Base-by-base conservation (phyloP, 1,140 invertebrate genomes). In the Drosophila mojavensis region DNA sequence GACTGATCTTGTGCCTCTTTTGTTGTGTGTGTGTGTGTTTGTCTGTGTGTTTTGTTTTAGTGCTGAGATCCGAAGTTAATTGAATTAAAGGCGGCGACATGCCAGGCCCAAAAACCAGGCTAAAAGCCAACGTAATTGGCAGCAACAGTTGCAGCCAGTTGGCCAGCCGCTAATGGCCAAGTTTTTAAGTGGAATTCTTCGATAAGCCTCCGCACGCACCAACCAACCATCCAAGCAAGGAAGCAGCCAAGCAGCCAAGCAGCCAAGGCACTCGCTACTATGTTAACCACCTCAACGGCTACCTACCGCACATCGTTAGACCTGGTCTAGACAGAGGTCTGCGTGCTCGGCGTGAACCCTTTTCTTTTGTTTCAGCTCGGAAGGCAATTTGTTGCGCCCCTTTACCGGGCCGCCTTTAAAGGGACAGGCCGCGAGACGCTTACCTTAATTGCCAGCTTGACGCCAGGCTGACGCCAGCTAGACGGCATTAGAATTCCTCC, bases 301-400 rank as follows among this genome's bases (percentile, higher is more conserved):
- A 84, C 81, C 81, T 79, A 79, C 79, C 79, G 73, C 81, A 76
- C 67, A 84, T 83, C 77, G 84, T 83, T 83, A 84, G 80, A 82
- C 68, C 64, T 70, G 58, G 83, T 88, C 83, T 88, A 88, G 83
- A 89, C 84, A 61, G 62, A 28, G 47, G 80, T 73, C 84, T 83
- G 83, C 84, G 64, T 78, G 73, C 65, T 60, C 70, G 66, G 78
- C 70, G 66, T 85, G 82, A 86, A 85, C 83, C 83, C 81, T 88
- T 88, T 63, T 59, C 59, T 2, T 50, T 50, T 24, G 47, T 33
- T 55, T 55, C 55, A 28, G 33, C 45, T 53, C 26, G 67, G 0
- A 6, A 47, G 56, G 59, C 79, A 81, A 81, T 81, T 81, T 78
- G 75, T 76, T 77, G 75, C 80, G 78, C 71, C 76, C 65, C 75